Conservation (phyloP, 1,140 invertebrate genomes). For the Drusus annulatus region DNA sequence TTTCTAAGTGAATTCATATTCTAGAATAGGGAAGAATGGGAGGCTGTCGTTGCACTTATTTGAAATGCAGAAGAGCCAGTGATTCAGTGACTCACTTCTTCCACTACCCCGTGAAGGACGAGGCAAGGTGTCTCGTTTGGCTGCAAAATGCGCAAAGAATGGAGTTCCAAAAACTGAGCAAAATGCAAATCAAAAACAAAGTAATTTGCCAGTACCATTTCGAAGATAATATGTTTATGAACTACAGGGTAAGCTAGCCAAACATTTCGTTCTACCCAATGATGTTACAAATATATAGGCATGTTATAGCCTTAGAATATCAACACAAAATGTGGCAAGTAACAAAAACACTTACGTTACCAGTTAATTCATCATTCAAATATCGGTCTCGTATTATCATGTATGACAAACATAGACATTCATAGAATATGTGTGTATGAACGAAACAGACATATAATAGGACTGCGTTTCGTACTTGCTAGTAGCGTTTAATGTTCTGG, state of each 20-base stretch:
- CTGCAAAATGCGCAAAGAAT: conserved; percentile 69
- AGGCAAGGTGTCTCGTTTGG: conserved; percentile 72
- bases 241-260: conserved; percentile 58
- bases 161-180: conserved; percentile 70
- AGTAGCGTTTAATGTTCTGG: no score
- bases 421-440: no score
- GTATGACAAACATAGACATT: no score
- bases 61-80: conserved; percentile 69
- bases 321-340: no score
- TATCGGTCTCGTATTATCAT: no score
- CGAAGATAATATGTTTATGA: conserved; percentile 72
- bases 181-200: conserved; percentile 74
- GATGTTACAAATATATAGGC: no score
- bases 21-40: conserved; percentile 65
- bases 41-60: conserved; percentile 72
- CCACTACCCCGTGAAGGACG: conserved; percentile 74
- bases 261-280: background rate
- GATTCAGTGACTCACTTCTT: conserved; percentile 74
- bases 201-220: conserved; percentile 75
- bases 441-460: no score
- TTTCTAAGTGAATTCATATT: no score
- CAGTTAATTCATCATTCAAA: no score
- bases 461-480: no score
- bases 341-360: no score
- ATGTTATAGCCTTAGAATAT: no score